phyloP scores from a whole-genome alignment of 1,140 invertebrate species.

The Eciton burchellii region DNA sequence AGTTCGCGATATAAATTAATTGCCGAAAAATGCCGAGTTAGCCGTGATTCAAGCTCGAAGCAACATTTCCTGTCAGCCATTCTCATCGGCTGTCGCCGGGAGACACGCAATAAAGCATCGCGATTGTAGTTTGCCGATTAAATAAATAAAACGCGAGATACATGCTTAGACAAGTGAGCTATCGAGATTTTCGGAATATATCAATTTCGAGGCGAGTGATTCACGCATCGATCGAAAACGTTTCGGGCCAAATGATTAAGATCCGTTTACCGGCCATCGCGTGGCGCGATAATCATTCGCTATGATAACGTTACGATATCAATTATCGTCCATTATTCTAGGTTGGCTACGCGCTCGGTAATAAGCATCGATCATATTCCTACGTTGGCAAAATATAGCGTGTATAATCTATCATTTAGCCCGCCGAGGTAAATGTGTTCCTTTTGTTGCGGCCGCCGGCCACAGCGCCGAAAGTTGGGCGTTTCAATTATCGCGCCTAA shows the following conservation, averaged over 20 bases:
- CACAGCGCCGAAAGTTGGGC: conserved; percentile 44
- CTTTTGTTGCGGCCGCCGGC: conserved; percentile 31
- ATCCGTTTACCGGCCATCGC: conserved; percentile 21
- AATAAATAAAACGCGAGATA: too few species aligned
- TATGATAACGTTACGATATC: conserved; percentile 44
- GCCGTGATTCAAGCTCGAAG: too few species aligned
- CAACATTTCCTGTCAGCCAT: too few species aligned
- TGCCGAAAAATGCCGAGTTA: too few species aligned
- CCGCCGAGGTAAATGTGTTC: conserved; percentile 24
- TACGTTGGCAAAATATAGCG: conserved; percentile 34
- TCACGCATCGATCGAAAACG: neutral
- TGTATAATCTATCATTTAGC: conserved; percentile 57
- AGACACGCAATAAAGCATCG: too few species aligned
- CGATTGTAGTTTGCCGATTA: too few species aligned
- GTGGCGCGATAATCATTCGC: conserved; percentile 41
- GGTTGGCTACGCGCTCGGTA: conserved; percentile 23
- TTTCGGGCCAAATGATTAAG: conserved; percentile 27
- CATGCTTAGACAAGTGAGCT: neutral
- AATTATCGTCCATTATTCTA: conserved; percentile 53
- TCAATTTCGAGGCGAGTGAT: neutral
- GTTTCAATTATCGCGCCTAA: conserved; percentile 62
- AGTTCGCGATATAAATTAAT: too few species aligned
- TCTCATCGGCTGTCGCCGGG: too few species aligned
- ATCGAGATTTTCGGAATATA: neutral
- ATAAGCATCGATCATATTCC: conserved; percentile 58